Base-by-base conservation (phyloP, 2,113 vertebrate genomes). In the Serinus canaria region DNA sequence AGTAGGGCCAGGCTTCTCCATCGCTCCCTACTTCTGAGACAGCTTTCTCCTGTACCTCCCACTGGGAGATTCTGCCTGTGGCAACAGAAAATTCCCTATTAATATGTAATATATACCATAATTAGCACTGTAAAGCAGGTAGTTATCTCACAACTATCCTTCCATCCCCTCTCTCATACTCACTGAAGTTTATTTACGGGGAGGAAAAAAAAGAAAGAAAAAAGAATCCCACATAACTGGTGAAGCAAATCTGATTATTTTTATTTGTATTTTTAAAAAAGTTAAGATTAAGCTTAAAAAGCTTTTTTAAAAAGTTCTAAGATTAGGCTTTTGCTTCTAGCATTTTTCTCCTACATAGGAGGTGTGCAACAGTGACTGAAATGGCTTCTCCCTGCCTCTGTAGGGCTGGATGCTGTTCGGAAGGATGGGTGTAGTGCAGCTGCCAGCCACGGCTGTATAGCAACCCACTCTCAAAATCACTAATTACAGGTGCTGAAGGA, bases 51-150 rank as follows among this genome's bases (percentile, higher is more conserved):
- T 27, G 39, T 43, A 78, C 39, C 68, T 92, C 85, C 90, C 82
- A 77, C 88, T 44, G 67, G 55, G 82, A 80, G 60, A 50, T 83
- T 69, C 27, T 79, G 77, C 91, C 84, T 4, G 3, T 73, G 70
- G 74, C 81, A 91, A 68, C 11, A 55, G 31, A 89, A 80, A 59
- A 58, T 55, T 74, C 30, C 63, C 64, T 63, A 70, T 84, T 90
- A 95, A 89, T 94, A 92, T 33, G 74, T 62, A 90, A 89, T 37
- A 63, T 20, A 95, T 53, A 91, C 50, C 67, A 62, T 63, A 86
- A 94, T 94, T 86, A 93, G 75, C 67, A 73, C 64, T 63, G 68
- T 53, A 77, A 89, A 83, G 46, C 55, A 77, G 68, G 46, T 77
- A 94, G 64, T 91, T 92, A 66, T 58, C 68, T 70, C 68, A 49